Base-by-base conservation (phyloP, 2,113 vertebrate genomes). In the Toxostoma redivivum region DNA sequence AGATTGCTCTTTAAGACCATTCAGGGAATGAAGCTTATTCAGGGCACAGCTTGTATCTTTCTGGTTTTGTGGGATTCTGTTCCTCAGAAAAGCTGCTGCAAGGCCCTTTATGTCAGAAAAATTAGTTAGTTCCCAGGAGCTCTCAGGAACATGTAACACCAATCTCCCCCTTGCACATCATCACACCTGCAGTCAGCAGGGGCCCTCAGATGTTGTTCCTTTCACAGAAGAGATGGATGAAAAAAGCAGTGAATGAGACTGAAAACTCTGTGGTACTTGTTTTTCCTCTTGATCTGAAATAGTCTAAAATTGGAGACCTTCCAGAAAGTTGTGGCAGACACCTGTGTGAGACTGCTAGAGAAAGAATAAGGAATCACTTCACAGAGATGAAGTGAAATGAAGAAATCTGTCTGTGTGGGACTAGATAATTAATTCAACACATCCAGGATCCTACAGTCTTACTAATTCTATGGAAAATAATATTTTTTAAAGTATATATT, bases 101-200 rank as follows among this genome's bases (percentile, higher is more conserved):
- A 85, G 44, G 40, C 79, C 66, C 37, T 70, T 80, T 90, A 60
- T 71, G 66, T 66, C 66, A 61, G 50, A 86, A 50, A 78, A 84
- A 92, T 78, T 35, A 65, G 31, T 76, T 57, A 31, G 58, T 25
- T 90, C 60, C 76, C 60, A 70, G 47, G 30, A 90, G 62, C 28
- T 71, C 73, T 74, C 50, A n/a, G 64, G 73, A 42, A 33, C 67
- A 23, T 0, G 0, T 58, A 83, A 83, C 44, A 73, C 35, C 56
- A 28, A 38, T 47, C 45, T 79, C 31, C 51, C 40, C 38, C 50
- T 79, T 17, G 22, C n/a, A 90, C 54, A 65, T 44, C 72, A 44
- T 64, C 57, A 48, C 62, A 90, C 84, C 84, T 91, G 84, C 78
- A 91, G 30, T 80, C 91, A 88, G 90, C 84, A 65, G 91, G 47